A percentile compares a stretch with the other conserved stretches of the same genome.
Conservation (phyloP, 1,140 invertebrate species). For the Melanaphis sacchari region DNA sequence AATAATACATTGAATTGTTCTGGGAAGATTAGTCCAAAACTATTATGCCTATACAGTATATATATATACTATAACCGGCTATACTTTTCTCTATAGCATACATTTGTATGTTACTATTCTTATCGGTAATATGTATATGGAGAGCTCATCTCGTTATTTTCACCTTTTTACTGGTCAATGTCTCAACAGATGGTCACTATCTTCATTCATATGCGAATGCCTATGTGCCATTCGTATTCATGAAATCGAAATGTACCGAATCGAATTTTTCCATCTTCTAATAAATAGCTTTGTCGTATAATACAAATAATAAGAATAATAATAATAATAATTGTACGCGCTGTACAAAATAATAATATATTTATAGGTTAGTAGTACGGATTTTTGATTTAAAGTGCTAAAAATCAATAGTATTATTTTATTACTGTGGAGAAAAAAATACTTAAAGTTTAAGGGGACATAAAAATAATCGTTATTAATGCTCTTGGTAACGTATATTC, state of each 20-base stretch:
- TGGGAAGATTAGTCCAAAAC: background rate
- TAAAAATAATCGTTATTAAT: background rate
- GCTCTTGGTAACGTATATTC: background rate
- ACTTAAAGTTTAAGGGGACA: background rate
- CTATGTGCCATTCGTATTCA: background rate
- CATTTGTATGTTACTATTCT: background rate
- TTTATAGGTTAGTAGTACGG: slow-evolving; percentile 45
- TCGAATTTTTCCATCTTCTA: slow-evolving; percentile 38
- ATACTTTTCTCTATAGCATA: background rate
- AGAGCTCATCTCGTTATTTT: slow-evolving; percentile 20
- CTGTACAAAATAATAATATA: background rate
- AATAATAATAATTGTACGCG: background rate
- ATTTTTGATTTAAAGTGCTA: background rate
- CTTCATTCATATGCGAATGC: background rate
- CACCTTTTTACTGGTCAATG: background rate
- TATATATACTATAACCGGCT: background rate
- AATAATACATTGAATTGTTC: background rate
- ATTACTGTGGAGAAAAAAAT: background rate
- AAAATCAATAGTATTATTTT: background rate
- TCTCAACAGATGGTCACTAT: background rate
- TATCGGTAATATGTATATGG: background rate
- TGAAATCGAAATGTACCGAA: slow-evolving; percentile 36
- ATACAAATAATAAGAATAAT: background rate
- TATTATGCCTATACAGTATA: background rate
- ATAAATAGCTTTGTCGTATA: background rate